Conservation (phyloP, 2,888 invertebrate species). For the Plutella xylostella region DNA sequence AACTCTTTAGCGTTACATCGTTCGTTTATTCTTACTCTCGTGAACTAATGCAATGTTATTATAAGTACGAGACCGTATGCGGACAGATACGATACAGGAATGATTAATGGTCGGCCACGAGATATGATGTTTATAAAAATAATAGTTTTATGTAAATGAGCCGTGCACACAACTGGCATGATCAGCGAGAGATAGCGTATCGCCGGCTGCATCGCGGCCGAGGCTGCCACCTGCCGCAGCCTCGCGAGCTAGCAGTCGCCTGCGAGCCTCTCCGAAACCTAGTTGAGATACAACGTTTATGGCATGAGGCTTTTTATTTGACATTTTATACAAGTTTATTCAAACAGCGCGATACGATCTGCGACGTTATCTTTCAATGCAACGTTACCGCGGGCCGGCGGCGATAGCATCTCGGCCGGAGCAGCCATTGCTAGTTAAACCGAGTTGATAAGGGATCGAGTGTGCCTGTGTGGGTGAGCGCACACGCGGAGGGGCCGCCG, state of each 20-base stretch:
- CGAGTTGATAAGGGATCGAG: constrained; percentile 62
- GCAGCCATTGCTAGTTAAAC: constrained; percentile 68
- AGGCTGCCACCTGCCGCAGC: not conserved
- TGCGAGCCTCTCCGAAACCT: constrained; percentile 6
- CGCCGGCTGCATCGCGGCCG: not conserved
- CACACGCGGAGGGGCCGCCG: constrained; percentile 42
- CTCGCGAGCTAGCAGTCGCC: not conserved
- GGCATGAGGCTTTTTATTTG: constrained; percentile 64
- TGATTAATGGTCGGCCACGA: constrained; percentile 25
- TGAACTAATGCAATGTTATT: no score
- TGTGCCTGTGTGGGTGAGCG: constrained; percentile 36
- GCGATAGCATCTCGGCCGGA: constrained; percentile 57
- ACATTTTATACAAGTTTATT: constrained; percentile 71
- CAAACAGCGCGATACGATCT: constrained; percentile 65
- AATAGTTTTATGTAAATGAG: constrained; percentile 57
- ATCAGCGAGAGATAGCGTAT: constrained; percentile 7
- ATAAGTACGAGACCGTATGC: not conserved
- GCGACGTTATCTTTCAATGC: constrained; percentile 69
- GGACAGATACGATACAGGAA: constrained; percentile 3
- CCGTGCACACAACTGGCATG: constrained; percentile 24
- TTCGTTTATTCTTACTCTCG: no score
- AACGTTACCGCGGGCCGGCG: constrained; percentile 65
- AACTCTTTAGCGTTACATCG: not conserved
- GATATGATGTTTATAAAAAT: constrained; percentile 37
- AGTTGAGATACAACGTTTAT: constrained; percentile 45